These are phyloP conservation scores for Engystomops pustulosus DNA, from an alignment of 2,113 vertebrate genomes.

Conservation along the genomic window DNA sequence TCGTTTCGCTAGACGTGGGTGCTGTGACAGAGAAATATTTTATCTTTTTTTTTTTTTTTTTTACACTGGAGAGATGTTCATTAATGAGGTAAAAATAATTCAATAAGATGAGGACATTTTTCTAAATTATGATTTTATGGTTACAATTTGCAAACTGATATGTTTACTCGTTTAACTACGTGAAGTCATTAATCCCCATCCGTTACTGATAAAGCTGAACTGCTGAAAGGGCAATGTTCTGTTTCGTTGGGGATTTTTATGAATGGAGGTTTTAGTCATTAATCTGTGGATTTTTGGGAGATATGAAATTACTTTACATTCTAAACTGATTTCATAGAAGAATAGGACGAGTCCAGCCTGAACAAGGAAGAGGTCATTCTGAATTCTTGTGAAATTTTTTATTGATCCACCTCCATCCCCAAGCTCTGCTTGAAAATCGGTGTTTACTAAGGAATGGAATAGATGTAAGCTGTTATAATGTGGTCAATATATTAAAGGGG, in stretches of 20 bases:
- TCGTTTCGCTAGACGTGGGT: conserved; percentile 61
- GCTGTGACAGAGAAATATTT: conserved; percentile 56
- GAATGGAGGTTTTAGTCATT: conserved; percentile 10
- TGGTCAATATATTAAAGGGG: too few species aligned
- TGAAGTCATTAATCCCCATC: neutral
- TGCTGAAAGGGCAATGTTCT: conserved; percentile 22
- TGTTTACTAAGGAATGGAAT: too few species aligned
- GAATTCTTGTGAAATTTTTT: too few species aligned
- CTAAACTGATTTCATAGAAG: neutral
- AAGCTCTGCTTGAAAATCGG: neutral
- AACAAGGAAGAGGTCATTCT: neutral
- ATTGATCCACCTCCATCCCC: too few species aligned
- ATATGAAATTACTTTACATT: neutral
- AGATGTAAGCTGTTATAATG: too few species aligned
- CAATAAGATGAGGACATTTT: conserved; percentile 14
- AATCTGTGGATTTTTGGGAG: neutral
- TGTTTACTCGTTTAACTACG: neutral
- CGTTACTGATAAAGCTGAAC: conserved; percentile 8
- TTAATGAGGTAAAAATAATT: neutral
- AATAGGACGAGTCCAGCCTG: neutral
- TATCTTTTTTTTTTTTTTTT: conserved; percentile 1
- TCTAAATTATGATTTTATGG: neutral
- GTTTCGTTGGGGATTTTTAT: neutral
- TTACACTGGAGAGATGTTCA: conserved; percentile 7
- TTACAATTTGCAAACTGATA: conserved; percentile 45